Evolutionary conservation across 2,797 vertebrate species (phyloP).

Genomic region (Austrolebias charrua): DNA sequence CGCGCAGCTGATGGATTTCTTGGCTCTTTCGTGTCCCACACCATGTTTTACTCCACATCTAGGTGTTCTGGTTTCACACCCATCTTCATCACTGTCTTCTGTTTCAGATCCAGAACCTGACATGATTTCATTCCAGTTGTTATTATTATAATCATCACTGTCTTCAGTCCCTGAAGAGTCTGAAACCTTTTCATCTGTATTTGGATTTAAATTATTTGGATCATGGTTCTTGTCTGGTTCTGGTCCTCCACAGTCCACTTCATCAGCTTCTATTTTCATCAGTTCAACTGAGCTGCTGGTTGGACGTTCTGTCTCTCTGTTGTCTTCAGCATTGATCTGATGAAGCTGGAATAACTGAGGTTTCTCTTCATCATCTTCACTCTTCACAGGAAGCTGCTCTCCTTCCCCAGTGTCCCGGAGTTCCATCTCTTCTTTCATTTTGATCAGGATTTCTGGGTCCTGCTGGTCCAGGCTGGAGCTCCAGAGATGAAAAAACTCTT

Average conservation of each 20-base stretch:
- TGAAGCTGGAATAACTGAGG: background rate
- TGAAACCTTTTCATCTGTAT: conserved; percentile 4
- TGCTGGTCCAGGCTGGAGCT: conserved; percentile 9
- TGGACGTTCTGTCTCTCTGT: background rate
- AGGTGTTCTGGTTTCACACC: background rate
- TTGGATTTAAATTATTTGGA: background rate
- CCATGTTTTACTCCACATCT: background rate
- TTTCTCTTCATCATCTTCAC: background rate
- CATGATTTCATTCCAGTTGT: background rate
- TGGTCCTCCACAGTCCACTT: background rate
- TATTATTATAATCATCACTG: conserved; percentile 9
- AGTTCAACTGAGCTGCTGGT: no score
- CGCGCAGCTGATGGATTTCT: conserved; percentile 5
- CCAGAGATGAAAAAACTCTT: conserved; percentile 8
- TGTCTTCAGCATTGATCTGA: background rate
- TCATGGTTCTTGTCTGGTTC: background rate
- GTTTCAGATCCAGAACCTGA: conserved; percentile 3
- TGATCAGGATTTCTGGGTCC: background rate
- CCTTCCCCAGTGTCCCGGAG: background rate
- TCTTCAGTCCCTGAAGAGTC: conserved; percentile 17
- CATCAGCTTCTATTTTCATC: background rate
- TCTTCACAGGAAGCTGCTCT: no score
- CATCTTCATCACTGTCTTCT: background rate
- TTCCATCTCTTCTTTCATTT: conserved; percentile 14
- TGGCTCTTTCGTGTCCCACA: no score